These are phyloP conservation scores for Pharmacophagus antenor DNA, from an alignment of 2,888 invertebrate species.

Conservation along the genomic window DNA sequence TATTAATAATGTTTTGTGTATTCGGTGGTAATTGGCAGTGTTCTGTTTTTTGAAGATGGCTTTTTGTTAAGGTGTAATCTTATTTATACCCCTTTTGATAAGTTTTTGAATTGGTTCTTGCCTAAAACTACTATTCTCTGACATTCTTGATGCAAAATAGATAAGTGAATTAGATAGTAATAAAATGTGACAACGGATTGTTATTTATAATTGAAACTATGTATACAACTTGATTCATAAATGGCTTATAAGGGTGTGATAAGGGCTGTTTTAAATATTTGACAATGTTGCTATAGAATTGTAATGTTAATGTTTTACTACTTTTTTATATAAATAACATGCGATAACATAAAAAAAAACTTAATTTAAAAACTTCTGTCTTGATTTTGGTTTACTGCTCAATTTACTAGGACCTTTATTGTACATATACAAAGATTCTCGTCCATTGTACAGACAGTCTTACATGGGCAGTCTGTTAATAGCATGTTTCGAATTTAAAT, in stretches of 20 bases:
- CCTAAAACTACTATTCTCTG: not conserved
- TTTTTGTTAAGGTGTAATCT: not conserved
- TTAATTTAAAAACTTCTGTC: not conserved
- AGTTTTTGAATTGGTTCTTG: not conserved
- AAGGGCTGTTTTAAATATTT: constrained; percentile 1
- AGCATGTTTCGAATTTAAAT: not conserved
- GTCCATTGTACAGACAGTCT: constrained; percentile 46
- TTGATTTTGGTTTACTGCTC: constrained; percentile 42
- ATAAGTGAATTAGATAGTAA: constrained; percentile 12
- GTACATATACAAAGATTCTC: no score
- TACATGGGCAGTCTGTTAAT: not conserved
- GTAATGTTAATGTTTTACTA: not conserved
- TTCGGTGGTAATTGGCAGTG: not conserved
- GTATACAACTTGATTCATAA: constrained; percentile 6
- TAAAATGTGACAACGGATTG: constrained; percentile 9
- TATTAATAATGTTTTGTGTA: not conserved
- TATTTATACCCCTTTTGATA: not conserved
- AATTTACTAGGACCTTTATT: constrained; percentile 37
- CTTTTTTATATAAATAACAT: no score
- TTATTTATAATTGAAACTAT: constrained; percentile 4
- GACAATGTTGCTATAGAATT: not conserved
- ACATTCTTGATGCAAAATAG: not conserved
- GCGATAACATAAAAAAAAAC: no score
- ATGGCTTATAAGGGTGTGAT: not conserved
- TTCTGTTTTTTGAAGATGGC: constrained; percentile 6